Conservation (phyloP, 2,888 invertebrate species). For the Plagodis pulveraria region DNA sequence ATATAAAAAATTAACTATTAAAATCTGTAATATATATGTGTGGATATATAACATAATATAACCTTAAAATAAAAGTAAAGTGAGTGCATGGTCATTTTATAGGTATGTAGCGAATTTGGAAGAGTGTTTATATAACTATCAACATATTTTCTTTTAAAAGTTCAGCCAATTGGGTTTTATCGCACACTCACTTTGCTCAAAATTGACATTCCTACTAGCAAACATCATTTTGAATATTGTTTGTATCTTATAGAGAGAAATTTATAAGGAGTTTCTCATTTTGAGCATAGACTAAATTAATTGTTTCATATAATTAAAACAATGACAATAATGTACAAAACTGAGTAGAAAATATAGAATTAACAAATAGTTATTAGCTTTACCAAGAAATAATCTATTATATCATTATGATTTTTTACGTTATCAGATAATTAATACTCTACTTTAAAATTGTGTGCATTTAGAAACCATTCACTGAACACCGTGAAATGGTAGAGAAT, state of each 20-base stretch:
- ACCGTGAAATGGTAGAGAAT: not conserved
- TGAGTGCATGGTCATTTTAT: slow-evolving; percentile 14
- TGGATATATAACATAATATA: not conserved
- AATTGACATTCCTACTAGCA: slow-evolving; percentile 3
- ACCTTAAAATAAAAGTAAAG: slow-evolving; percentile 14
- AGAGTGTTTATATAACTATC: slow-evolving; percentile 9
- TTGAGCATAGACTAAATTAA: too few species aligned
- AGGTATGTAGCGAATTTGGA: slow-evolving; percentile 20
- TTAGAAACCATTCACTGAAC: not conserved
- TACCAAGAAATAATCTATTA: too few species aligned
- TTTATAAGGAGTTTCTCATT: not conserved
- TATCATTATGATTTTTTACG: too few species aligned
- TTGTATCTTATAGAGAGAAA: not conserved
- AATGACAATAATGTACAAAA: too few species aligned
- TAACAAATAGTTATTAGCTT: too few species aligned
- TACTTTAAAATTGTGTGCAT: too few species aligned
- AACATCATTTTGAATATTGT: not conserved
- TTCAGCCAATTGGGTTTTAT: slow-evolving; percentile 32
- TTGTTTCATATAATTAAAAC: too few species aligned
- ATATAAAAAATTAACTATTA: too few species aligned
- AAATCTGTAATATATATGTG: too few species aligned
- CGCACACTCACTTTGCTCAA: slow-evolving; percentile 35
- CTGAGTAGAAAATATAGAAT: too few species aligned
- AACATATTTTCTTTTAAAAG: slow-evolving; percentile 8
- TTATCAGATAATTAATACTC: too few species aligned